Percentiles rank a stretch among this genome's conserved stretches.
Evolutionary conservation across 2,797 vertebrate genomes (phyloP).

Genomic region (Crenuchus spilurus): DNA sequence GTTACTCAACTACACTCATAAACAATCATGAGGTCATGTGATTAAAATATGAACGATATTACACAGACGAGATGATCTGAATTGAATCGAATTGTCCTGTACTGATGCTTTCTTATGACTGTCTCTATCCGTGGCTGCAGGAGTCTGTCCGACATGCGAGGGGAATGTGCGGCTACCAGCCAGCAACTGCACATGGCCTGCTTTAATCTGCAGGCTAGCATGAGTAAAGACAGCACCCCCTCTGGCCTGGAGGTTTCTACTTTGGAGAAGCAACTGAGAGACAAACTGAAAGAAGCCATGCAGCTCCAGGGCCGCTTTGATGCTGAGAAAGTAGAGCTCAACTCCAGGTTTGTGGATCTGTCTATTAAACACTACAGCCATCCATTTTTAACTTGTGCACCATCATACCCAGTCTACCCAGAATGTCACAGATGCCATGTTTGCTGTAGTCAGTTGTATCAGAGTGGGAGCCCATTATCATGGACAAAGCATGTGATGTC

Average conservation of each 20-base stretch:
- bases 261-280: conserved; percentile 77
- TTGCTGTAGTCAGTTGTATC: too few species aligned
- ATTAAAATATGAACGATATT: too few species aligned
- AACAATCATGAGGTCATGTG: too few species aligned
- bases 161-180: conserved; percentile 68
- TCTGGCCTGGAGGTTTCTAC: conserved; percentile 64
- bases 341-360: conserved; percentile 76
- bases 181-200: conserved; percentile 76
- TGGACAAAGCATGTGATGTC: too few species aligned
- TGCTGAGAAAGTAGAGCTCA: conserved; percentile 80
- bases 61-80: too few species aligned
- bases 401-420: too few species aligned
- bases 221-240: conserved; percentile 61
- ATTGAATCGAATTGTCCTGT: conserved; percentile 21
- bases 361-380: not conserved
- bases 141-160: conserved; percentile 77
- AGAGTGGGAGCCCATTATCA: too few species aligned
- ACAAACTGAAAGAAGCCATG: conserved; percentile 80
- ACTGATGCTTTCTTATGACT: not conserved
- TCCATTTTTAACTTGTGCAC: conserved; percentile 22
- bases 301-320: conserved; percentile 81
- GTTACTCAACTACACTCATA: not conserved
- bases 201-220: conserved; percentile 71
- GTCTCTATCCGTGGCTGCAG: conserved; percentile 66
- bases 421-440: too few species aligned